Evolutionary conservation across 2,113 vertebrate genomes (phyloP).

Genomic region (Capreolus pygargus): DNA sequence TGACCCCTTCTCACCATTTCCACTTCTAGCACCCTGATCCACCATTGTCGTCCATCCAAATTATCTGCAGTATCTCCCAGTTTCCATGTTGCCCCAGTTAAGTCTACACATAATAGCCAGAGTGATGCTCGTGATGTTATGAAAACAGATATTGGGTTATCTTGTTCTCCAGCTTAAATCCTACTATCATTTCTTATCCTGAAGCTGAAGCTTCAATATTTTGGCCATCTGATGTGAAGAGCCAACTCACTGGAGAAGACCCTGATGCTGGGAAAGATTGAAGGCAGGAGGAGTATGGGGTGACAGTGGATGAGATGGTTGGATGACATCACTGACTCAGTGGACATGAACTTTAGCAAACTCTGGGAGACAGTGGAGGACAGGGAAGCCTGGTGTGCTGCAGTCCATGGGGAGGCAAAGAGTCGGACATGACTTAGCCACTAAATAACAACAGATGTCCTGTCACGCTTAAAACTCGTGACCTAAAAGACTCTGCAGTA

Average conservation of each 20-base stretch:
- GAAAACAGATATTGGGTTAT: neutral
- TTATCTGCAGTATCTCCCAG: neutral
- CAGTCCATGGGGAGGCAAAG: neutral
- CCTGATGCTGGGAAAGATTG: neutral
- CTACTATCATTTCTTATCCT: neutral
- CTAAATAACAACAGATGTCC: neutral
- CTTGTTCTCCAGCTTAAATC: neutral
- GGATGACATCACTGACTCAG: neutral
- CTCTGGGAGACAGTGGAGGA: neutral
- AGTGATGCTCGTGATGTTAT: neutral
- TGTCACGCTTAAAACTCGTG: neutral
- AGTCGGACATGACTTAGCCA: neutral
- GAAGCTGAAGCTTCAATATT: neutral
- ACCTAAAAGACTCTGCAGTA: neutral
- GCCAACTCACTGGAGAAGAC: neutral
- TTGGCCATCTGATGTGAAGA: neutral
- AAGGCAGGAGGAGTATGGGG: neutral
- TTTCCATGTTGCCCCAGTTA: neutral
- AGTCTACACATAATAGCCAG: neutral
- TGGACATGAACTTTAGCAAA: neutral
- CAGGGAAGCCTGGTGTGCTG: neutral
- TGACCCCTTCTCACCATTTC: neutral
- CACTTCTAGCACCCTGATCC: neutral
- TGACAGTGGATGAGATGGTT: fast-evolving
- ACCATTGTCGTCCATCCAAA: neutral